Percentiles rank a stretch among this genome's conserved stretches.
phyloP scores from a whole-genome alignment of 2,888 invertebrate genomes.

The Petrophora chlorosata region DNA sequence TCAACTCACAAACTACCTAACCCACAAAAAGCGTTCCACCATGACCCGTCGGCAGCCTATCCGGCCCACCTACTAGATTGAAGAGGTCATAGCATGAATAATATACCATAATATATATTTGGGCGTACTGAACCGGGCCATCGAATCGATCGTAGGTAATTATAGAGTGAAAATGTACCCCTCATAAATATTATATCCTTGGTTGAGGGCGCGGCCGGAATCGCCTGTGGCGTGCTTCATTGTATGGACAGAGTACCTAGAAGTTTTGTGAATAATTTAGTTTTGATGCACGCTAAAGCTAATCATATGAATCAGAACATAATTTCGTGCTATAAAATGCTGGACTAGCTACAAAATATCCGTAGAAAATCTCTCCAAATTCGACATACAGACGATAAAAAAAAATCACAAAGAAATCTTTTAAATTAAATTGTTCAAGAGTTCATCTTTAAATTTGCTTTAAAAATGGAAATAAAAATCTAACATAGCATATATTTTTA shows the following conservation, averaged over 20 bases:
- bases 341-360: background rate
- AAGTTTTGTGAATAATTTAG: conserved; percentile 30
- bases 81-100: conserved; percentile 74
- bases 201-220: conserved; percentile 75
- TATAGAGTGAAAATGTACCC: conserved; percentile 80
- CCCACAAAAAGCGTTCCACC: conserved; percentile 19
- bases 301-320: background rate
- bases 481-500: too few species aligned
- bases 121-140: conserved; percentile 71
- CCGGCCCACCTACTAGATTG: conserved; percentile 62
- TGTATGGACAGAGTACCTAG: conserved; percentile 21
- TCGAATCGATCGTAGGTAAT: conserved; percentile 77
- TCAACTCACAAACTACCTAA: conserved; percentile 7
- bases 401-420: too few species aligned
- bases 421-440: too few species aligned
- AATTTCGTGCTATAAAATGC: background rate
- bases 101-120: conserved; percentile 53
- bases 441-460: too few species aligned
- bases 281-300: conserved; percentile 5
- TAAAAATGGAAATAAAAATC: too few species aligned
- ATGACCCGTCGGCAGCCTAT: conserved; percentile 14
- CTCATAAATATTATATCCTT: conserved; percentile 80
- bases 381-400: too few species aligned
- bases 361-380: too few species aligned
- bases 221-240: conserved; percentile 67